phyloP scores from a whole-genome alignment of 2,113 vertebrate species.

The Rattus norvegicus region GRCr8 NC_086019.1:161190501-161191000 shows the following conservation, averaged over 20 bases:
- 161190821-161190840: background rate
- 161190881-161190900: background rate
- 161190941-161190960: background rate
- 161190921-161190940: background rate
- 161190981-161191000: background rate
- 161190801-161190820: conserved; percentile 21
- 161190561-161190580: too few relatives aligned
- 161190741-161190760: background rate
- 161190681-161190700: background rate
- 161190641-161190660: too few relatives aligned
- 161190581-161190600: too few relatives aligned
- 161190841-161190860: conserved; percentile 1
- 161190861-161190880: background rate
- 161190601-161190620: too few relatives aligned
- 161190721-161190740: background rate
- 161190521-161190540: too few relatives aligned
- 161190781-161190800: background rate
- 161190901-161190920: background rate
- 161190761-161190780: background rate
- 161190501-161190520: too few relatives aligned
- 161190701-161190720: background rate
- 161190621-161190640: too few relatives aligned
- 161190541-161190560: too few relatives aligned
- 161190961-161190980: background rate
- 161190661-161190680: background rate